Evolutionary conservation across 2,113 vertebrate species (phyloP).

Genomic region (Propithecus coquereli): DNA sequence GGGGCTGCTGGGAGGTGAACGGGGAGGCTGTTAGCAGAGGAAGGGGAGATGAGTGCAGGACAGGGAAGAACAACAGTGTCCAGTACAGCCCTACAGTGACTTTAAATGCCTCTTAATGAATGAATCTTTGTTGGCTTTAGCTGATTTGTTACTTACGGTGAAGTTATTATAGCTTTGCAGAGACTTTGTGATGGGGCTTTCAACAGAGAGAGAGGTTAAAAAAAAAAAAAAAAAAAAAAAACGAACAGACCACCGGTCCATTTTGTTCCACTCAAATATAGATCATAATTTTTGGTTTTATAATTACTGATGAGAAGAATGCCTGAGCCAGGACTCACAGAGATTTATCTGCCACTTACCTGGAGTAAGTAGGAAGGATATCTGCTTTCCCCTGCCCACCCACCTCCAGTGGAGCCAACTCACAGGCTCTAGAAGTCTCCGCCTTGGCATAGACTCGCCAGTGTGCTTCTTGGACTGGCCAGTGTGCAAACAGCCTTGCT

Average conservation of each 20-base stretch:
- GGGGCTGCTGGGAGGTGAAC: background rate
- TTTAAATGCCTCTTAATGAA: background rate
- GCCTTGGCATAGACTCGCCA: background rate
- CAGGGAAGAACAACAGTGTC: background rate
- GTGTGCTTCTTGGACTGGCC: background rate
- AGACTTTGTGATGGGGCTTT: background rate
- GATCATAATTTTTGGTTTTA: background rate
- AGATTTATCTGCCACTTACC: background rate
- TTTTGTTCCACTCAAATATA: background rate
- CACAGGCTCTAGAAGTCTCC: background rate
- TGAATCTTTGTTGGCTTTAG: background rate
- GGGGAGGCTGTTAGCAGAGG: background rate
- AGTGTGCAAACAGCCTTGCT: background rate
- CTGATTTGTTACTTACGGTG: background rate
- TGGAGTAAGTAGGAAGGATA: background rate
- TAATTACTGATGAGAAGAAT: background rate
- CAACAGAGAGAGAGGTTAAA: background rate
- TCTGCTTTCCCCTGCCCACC: background rate
- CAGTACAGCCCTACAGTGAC: accelerated
- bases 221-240: background rate
- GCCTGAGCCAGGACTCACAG: background rate
- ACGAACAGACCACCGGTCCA: background rate
- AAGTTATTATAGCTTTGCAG: background rate
- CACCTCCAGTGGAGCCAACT: background rate
- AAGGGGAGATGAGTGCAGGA: background rate